phyloP scores from a whole-genome alignment of 2,113 vertebrate genomes.

The Stercorarius parasiticus region DNA sequence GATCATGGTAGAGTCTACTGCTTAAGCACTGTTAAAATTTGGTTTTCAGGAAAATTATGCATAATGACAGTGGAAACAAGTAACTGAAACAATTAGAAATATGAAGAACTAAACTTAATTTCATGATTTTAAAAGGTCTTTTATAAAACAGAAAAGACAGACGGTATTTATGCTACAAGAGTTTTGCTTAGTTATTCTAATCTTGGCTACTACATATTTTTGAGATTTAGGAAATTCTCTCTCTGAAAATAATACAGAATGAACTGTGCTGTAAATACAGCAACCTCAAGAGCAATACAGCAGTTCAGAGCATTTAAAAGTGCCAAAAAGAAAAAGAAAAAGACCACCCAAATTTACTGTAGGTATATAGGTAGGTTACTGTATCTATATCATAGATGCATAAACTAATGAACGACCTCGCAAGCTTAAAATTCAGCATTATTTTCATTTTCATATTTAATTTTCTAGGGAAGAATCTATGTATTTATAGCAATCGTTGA shows the following conservation, averaged over 20 bases:
- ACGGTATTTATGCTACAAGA: fast-evolving
- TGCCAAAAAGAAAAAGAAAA: neutral
- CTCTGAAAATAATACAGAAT: neutral
- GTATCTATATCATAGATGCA: neutral
- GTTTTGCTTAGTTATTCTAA: neutral
- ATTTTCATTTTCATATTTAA: neutral
- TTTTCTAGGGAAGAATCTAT: neutral
- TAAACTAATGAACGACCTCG: fast-evolving
- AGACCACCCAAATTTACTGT: neutral
- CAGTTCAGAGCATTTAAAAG: neutral
- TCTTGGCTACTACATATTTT: neutral
- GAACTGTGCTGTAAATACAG: neutral
- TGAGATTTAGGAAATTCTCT: neutral
- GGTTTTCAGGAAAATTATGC: neutral
- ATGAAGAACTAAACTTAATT: neutral
- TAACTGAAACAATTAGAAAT: neutral
- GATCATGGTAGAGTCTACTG: neutral
- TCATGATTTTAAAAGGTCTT: neutral
- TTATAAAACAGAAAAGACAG: neutral
- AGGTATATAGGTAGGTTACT: neutral
- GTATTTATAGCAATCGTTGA: neutral
- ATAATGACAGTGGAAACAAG: neutral
- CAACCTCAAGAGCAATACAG: fast-evolving
- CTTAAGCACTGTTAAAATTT: neutral
- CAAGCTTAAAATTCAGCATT: neutral